Percentiles rank a stretch among this genome's conserved stretches.
These are phyloP conservation scores for Scaptomyza pallida DNA, from an alignment of 1,140 invertebrate species.

Conservation along the genomic window DNA sequence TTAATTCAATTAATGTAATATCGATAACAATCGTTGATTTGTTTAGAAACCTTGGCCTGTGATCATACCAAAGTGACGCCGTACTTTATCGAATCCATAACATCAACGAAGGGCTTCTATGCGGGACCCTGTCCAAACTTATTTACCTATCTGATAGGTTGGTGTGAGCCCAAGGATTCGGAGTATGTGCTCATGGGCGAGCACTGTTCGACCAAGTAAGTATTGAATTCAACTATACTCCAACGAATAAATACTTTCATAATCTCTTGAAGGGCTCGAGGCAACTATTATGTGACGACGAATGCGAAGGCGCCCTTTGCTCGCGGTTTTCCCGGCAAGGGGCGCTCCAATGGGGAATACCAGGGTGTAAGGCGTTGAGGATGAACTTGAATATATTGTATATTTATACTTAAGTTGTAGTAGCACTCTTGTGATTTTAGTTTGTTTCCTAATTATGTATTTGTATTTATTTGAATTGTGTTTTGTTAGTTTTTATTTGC, in stretches of 20 bases:
- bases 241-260: constrained; percentile 6
- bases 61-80: constrained; percentile 95
- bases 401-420: constrained; percentile 33
- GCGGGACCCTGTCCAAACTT: constrained; percentile 92
- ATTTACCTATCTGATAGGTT: constrained; percentile 91
- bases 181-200: constrained; percentile 94
- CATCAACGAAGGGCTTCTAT: constrained; percentile 90
- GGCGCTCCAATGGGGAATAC: constrained; percentile 75
- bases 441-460: constrained; percentile 58
- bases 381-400: constrained; percentile 9
- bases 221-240: constrained; percentile 7
- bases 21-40: not conserved
- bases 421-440: constrained; percentile 78
- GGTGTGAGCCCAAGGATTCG: constrained; percentile 90
- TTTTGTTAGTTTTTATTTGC: constrained; percentile 62
- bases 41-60: constrained; percentile 91
- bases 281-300: constrained; percentile 93
- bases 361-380: constrained; percentile 72
- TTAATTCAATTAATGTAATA: not conserved
- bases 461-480: constrained; percentile 67
- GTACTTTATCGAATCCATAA: constrained; percentile 94
- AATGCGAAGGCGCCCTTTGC: constrained; percentile 93
- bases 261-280: constrained; percentile 89
- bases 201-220: constrained; percentile 90
- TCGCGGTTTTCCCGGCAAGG: constrained; percentile 90